A percentile compares a stretch with the other conserved stretches of the same genome.
Conservation (phyloP, 2,888 invertebrate species). For the Prosopocoilus inquinatus region DNA sequence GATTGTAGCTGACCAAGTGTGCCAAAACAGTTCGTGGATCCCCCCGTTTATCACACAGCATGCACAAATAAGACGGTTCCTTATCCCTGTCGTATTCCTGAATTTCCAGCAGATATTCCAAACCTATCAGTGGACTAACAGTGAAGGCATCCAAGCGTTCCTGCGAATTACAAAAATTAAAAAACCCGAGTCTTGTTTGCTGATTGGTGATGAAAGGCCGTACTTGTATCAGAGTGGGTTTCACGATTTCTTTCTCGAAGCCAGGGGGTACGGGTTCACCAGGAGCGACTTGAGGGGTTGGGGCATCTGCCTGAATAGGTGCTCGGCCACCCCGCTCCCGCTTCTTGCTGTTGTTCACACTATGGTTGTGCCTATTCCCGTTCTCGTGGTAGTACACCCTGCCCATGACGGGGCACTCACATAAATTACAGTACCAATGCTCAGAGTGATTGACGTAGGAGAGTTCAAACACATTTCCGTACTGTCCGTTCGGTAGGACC, state of each 20-base stretch:
- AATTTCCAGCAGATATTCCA: slow-evolving; percentile 78
- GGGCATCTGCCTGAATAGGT: slow-evolving; percentile 12
- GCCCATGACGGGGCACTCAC: slow-evolving; percentile 49
- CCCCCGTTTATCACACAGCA: slow-evolving; percentile 76
- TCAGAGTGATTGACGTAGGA: slow-evolving; percentile 41
- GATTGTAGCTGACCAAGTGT: slow-evolving; percentile 76
- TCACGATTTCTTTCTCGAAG: slow-evolving; percentile 61
- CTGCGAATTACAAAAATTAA: slow-evolving; percentile 29
- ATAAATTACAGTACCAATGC: slow-evolving; percentile 48
- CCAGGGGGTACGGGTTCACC: slow-evolving; percentile 72
- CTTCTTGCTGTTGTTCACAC: slow-evolving; percentile 27
- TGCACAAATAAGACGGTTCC: slow-evolving; percentile 74
- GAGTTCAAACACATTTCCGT: slow-evolving; percentile 45
- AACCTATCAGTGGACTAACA: slow-evolving; percentile 61
- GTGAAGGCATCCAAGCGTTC: slow-evolving; percentile 55
- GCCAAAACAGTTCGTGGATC: slow-evolving; percentile 76
- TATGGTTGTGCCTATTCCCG: slow-evolving; percentile 43
- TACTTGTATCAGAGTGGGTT: slow-evolving; percentile 45
- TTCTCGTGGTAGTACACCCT: slow-evolving; percentile 47
- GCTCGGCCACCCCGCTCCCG: not conserved
- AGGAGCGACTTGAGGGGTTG: slow-evolving; percentile 50
- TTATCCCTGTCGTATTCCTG: slow-evolving; percentile 61
- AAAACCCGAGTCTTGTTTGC: not conserved
- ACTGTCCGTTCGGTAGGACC: slow-evolving; percentile 41
- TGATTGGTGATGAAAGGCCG: no score